Evolutionary conservation across 2,113 vertebrate species (phyloP).

Genomic region (Etheostoma cragini): DNA sequence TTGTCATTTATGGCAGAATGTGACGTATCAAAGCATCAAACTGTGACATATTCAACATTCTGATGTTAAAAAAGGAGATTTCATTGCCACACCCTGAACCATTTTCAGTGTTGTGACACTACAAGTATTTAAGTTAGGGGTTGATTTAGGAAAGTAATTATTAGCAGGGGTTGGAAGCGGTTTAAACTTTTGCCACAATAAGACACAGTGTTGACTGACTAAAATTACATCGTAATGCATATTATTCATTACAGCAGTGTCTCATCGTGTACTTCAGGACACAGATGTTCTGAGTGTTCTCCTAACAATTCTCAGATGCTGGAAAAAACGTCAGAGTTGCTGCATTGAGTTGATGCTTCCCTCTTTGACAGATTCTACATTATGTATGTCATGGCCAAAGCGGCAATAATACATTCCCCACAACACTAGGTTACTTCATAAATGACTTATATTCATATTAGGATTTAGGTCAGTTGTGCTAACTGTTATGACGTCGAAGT

Average conservation of each 20-base stretch:
- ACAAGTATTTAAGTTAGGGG: not conserved
- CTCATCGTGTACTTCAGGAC: not conserved
- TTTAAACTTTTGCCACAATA: not conserved
- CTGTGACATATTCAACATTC: slow-evolving; percentile 9
- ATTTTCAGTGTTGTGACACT: not conserved
- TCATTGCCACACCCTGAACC: not conserved
- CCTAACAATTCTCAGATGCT: not conserved
- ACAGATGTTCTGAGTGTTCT: not conserved
- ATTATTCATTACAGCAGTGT: not conserved
- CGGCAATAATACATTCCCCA: slow-evolving; percentile 19
- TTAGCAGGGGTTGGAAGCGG: not conserved
- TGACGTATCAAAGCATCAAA: slow-evolving; percentile 60
- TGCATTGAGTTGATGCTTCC: slow-evolving; percentile 38
- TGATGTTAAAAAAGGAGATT: not conserved
- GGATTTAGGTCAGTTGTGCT: slow-evolving; percentile 2
- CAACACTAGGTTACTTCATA: not conserved
- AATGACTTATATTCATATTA: not conserved
- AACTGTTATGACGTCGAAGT: not conserved
- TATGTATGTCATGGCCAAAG: not conserved
- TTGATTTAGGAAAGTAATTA: not conserved
- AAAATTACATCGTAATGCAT: not conserved
- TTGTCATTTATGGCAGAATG: slow-evolving; percentile 56
- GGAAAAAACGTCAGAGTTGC: not conserved
- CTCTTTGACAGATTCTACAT: slow-evolving; percentile 32
- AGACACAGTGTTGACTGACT: not conserved